These are phyloP conservation scores for Sebastes flavidus DNA, from an alignment of 2,797 vertebrate species.

Conservation along the genomic window DNA sequence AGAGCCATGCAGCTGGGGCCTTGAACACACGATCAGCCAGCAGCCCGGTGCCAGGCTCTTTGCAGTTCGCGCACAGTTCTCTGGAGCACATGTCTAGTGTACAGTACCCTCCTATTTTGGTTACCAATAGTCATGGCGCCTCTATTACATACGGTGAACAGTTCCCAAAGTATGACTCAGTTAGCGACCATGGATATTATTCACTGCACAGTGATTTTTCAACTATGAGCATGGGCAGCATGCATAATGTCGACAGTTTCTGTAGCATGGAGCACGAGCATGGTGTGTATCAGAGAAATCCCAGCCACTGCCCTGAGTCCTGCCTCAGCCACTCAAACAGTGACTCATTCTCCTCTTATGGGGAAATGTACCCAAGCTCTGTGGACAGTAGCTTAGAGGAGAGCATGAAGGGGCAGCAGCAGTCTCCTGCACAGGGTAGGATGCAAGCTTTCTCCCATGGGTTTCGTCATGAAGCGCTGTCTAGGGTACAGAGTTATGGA, in stretches of 20 bases:
- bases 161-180: slow-evolving; percentile 95
- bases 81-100: slow-evolving; percentile 95
- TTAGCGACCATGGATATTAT: slow-evolving; percentile 96
- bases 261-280: slow-evolving; percentile 93
- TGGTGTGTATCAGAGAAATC: slow-evolving; percentile 88
- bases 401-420: slow-evolving; percentile 88
- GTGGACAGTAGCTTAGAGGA: slow-evolving; percentile 92
- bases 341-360: slow-evolving; percentile 95
- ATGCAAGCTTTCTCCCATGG: slow-evolving; percentile 94
- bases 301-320: slow-evolving; percentile 91
- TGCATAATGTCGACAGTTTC: slow-evolving; percentile 94
- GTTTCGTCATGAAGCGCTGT: slow-evolving; percentile 94
- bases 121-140: slow-evolving; percentile 97
- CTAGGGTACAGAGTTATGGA: slow-evolving; percentile 93
- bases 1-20: slow-evolving; percentile 95
- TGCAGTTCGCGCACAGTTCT: slow-evolving; percentile 94
- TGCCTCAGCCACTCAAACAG: slow-evolving; percentile 95
- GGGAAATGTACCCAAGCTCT: slow-evolving; percentile 92
- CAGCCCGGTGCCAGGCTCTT: slow-evolving; percentile 96
- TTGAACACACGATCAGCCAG: slow-evolving; percentile 98
- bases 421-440: slow-evolving; percentile 86
- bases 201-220: slow-evolving; percentile 98
- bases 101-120: slow-evolving; percentile 98
- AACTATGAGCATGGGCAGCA: slow-evolving; percentile 92
- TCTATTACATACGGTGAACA: slow-evolving; percentile 93